phyloP scores from a whole-genome alignment of 2,797 vertebrate species.

The Cossypha caffra region DNA sequence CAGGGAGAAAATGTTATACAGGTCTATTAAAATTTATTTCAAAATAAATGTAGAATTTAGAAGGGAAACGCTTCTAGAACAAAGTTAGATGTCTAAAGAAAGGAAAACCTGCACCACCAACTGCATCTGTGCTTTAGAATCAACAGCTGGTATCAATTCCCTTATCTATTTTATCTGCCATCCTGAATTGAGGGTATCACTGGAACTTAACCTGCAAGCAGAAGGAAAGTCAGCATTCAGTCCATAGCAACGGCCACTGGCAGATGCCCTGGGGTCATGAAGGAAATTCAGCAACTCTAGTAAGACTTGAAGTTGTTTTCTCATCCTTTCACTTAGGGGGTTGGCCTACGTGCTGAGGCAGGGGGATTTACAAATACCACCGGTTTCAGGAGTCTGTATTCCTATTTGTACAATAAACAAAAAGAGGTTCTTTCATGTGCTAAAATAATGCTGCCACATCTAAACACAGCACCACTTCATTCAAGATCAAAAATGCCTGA shows the following conservation, averaged over 20 bases:
- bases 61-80: neutral
- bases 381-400: neutral
- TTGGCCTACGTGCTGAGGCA: neutral
- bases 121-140: neutral
- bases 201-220: neutral
- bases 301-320: neutral
- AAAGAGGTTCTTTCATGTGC: neutral
- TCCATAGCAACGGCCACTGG: neutral
- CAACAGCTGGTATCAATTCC: neutral
- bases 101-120: neutral
- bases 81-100: neutral
- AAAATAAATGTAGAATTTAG: neutral
- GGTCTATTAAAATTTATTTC: neutral
- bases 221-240: neutral
- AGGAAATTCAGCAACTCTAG: neutral
- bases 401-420: neutral
- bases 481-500: neutral
- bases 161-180: neutral
- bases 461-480: neutral
- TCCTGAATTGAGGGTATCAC: neutral
- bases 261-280: neutral
- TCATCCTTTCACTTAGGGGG: neutral
- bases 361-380: neutral
- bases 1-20: neutral
- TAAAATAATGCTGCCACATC: neutral